phyloP scores from a whole-genome alignment of 2,113 vertebrate species.

The Aviceda subcristata region DNA sequence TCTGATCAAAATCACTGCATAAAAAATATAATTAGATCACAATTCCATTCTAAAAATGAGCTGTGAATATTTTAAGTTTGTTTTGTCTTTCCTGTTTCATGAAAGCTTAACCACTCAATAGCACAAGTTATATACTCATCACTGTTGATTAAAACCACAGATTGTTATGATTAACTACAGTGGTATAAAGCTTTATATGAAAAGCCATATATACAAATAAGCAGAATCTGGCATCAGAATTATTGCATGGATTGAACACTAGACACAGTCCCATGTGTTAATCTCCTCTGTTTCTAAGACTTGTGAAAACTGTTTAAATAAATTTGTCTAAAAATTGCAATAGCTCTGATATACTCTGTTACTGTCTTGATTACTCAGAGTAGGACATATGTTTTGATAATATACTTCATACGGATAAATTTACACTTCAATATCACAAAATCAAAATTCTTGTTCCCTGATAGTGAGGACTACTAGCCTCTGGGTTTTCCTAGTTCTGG shows the following conservation, averaged over 20 bases:
- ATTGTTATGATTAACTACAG: neutral
- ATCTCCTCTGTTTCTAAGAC: neutral
- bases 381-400: neutral
- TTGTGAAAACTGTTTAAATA: neutral
- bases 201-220: neutral
- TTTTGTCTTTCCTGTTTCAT: neutral
- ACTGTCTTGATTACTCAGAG: neutral
- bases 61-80: neutral
- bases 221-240: neutral
- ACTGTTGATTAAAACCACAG: neutral
- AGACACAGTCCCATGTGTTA: neutral
- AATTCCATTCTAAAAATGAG: neutral
- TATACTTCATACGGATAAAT: neutral
- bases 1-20: neutral
- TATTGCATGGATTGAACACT: neutral
- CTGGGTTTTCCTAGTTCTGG: neutral
- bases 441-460: neutral
- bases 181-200: neutral
- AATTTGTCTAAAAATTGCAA: neutral
- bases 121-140: accelerated
- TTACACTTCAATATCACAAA: neutral
- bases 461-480: neutral
- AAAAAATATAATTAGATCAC: neutral
- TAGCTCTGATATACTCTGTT: neutral
- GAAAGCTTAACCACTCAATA: neutral